Evolutionary conservation across 2,113 vertebrate species (phyloP).

Genomic region (Muntiacus reevesi): DNA sequence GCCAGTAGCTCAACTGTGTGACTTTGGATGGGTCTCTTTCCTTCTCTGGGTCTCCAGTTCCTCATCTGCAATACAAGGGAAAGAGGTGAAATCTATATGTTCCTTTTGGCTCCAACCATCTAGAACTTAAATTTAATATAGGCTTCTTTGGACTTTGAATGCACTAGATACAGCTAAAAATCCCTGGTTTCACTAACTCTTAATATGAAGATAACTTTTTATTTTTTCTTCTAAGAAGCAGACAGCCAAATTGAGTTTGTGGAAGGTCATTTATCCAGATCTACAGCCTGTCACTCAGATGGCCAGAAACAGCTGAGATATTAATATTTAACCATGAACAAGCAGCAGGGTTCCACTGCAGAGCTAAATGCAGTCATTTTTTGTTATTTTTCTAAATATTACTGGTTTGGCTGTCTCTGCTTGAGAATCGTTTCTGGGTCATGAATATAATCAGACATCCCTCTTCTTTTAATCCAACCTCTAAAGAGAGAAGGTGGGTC

Average conservation of each 20-base stretch:
- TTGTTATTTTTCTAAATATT: slow-evolving; percentile 83
- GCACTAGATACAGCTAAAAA: not conserved
- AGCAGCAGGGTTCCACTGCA: slow-evolving; percentile 68
- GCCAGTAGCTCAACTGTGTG: not conserved
- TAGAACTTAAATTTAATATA: not conserved
- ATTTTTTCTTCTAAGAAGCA: slow-evolving; percentile 5
- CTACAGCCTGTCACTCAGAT: slow-evolving; percentile 74
- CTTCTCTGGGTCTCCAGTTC: not conserved
- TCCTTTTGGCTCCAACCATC: not conserved
- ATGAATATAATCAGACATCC: slow-evolving; percentile 73
- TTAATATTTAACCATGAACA: slow-evolving; percentile 79
- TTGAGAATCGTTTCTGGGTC: slow-evolving; percentile 79
- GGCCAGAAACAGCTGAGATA: slow-evolving; percentile 74
- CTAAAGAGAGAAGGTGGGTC: not conserved
- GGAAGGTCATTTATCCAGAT: slow-evolving; percentile 75
- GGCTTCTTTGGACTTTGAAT: not conserved
- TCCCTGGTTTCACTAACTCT: not conserved
- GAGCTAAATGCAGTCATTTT: slow-evolving; percentile 79
- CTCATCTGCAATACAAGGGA: not conserved
- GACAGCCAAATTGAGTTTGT: slow-evolving; percentile 68
- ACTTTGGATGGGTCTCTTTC: not conserved
- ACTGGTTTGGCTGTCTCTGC: slow-evolving; percentile 80
- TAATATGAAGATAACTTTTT: not conserved
- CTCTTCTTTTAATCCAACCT: slow-evolving; percentile 43
- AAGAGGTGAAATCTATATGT: not conserved